Conservation (phyloP, 2,113 vertebrate species). For the Tonatia bakeri region DNA sequence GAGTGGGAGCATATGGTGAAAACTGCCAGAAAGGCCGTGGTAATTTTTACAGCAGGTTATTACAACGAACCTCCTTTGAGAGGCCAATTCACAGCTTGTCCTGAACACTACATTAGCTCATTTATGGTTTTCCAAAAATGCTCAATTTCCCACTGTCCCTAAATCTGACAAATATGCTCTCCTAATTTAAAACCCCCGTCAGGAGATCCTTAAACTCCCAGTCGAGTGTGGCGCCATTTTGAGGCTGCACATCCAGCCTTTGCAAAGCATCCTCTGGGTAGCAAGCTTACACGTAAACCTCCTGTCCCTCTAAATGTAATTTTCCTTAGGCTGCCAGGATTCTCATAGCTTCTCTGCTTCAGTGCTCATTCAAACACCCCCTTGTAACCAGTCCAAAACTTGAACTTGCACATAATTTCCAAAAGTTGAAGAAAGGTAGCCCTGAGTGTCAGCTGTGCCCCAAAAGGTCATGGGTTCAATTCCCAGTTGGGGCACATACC, state of each 20-base stretch:
- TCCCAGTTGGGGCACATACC: no score
- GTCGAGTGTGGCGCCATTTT: background rate
- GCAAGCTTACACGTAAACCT: rapidly evolving
- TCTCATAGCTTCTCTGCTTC: background rate
- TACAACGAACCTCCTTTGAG: conserved; percentile 52
- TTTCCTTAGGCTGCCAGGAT: background rate
- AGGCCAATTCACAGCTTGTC: conserved; percentile 60
- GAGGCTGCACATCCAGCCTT: background rate
- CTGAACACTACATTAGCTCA: conserved; percentile 54
- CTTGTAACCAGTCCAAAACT: background rate
- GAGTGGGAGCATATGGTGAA: conserved; percentile 11
- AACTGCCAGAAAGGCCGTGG: background rate
- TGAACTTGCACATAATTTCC: conserved; percentile 32
- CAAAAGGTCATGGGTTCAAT: no score
- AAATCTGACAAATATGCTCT: conserved; percentile 35
- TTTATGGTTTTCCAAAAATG: conserved; percentile 48
- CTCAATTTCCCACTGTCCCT: conserved; percentile 30
- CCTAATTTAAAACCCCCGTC: conserved; percentile 23
- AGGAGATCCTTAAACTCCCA: background rate
- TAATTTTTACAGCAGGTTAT: conserved; percentile 59
- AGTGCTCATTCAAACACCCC: background rate
- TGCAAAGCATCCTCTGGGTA: background rate
- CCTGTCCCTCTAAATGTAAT: background rate
- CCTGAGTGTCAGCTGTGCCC: no score
- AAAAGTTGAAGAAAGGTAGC: background rate